Evolutionary conservation across 2,888 invertebrate species (phyloP).

Genomic region (Dilophus febrilis): DNA sequence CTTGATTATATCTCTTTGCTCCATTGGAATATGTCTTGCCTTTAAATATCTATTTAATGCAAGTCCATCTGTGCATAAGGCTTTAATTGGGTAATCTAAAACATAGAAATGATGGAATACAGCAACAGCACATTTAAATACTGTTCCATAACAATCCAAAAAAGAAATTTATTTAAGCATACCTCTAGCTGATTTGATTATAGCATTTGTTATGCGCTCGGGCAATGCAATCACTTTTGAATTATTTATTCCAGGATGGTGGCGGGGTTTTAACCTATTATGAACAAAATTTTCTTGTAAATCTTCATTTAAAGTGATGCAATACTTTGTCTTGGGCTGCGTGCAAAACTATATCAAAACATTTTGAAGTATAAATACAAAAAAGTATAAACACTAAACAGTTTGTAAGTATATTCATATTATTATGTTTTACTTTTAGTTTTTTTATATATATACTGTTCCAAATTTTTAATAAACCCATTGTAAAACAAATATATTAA

Average conservation of each 20-base stretch:
- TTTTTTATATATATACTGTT: too few species aligned
- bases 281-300: slow-evolving; percentile 35
- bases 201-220: slow-evolving; percentile 37
- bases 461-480: too few species aligned
- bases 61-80: slow-evolving; percentile 35
- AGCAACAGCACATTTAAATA: too few species aligned
- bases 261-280: slow-evolving; percentile 40
- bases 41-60: slow-evolving; percentile 41
- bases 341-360: too few species aligned
- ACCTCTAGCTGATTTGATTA: slow-evolving; percentile 36
- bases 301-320: slow-evolving; percentile 29
- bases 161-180: too few species aligned
- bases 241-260: slow-evolving; percentile 53
- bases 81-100: slow-evolving; percentile 39
- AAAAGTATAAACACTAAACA: too few species aligned
- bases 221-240: slow-evolving; percentile 39
- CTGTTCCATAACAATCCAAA: too few species aligned
- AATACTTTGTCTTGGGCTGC: background rate
- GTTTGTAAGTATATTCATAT: too few species aligned
- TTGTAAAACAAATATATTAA: too few species aligned
- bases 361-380: too few species aligned
- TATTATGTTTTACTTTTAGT: too few species aligned
- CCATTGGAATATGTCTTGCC: slow-evolving; percentile 46
- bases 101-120: too few species aligned
- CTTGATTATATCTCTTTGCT: slow-evolving; percentile 33